Evolutionary conservation across 2,888 invertebrate species (phyloP), one percentile per base, ranked within the genome.

Genomic region (Agrochola circellaris): DNA sequence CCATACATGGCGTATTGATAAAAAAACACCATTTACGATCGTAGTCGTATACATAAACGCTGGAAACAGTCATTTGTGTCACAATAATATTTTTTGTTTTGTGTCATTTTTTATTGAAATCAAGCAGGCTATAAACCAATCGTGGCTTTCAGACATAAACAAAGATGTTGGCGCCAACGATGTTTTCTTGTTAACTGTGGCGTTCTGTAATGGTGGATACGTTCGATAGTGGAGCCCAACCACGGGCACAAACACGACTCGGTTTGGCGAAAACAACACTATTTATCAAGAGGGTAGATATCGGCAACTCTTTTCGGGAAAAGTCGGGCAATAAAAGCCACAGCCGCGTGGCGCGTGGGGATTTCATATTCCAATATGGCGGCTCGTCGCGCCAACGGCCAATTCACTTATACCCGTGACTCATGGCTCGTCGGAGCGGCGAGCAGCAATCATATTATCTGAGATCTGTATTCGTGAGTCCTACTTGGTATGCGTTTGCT

Each of bases 211-310:
- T 87, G 86, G 87, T 84, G 81, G 86, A 84, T 87, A 84, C 85
- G 88, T 79, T 85, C 86, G 89, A 90, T 88, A 88, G 88, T 81
- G 76, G 79, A 84, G 77, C 66, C 75, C 84, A 89, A 89, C 91
- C 92, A 86, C 88, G 92, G 91, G 75, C 79, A 93, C 95, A 95
- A 96, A 95, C 94, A 95, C 93, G 93, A 90, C 89, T 79, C 85
- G 77, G 91, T 90, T 95, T 93, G 94, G 93, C 95, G 96, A 96
- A 96, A 96, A 96, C 96, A 96, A 96, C 95, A 94, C 95, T 92
- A 96, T 96, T 96, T 96, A 96, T 96, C 96, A 96, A 93, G 93
- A 93, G 94, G 95, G 94, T 92, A 91, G 93, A 94, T 93, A 94
- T 94, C 93, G 93, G 83, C 90, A 92, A 92, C 92, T 93, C 92